Base-by-base conservation (phyloP, 2,888 invertebrate species). In the Andrena hattorfiana region DNA sequence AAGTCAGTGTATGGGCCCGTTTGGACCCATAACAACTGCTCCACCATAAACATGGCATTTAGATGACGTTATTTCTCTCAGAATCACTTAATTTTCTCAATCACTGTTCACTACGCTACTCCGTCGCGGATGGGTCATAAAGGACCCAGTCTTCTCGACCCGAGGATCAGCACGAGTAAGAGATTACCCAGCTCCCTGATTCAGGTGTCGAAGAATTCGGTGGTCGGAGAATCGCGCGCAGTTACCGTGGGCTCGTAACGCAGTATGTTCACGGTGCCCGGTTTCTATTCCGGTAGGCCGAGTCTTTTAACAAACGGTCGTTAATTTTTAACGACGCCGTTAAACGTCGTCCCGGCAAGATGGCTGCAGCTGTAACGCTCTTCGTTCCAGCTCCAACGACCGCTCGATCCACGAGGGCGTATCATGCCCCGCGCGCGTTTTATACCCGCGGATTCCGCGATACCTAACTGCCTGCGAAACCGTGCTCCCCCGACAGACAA, bases 271-370 rank as follows among this genome's bases (percentile, higher is more conserved):
- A 81, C 77, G 59, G 54, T 72, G 80, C 66, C 78, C 68, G 63
- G 86, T 88, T 90, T 91, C 91, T 92, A 92, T 92, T 92, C 92
- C 87, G 86, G 92, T 90, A 90, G 87, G 87, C 74, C 80, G 82
- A 82, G 85, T 85, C 83, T 89, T 91, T 90, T 89, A 92, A 92
- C 91, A 92, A 92, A 92, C 90, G 92, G 85, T 89, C 91, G 92
- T 91, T 92, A 92, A 92, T 83, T 83, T 86, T 92, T 92, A 92
- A 92, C 91, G 91, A 90, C 86, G 91, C 89, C 89, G 89, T 92
- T 92, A 92, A 92, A 89, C 81, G 79, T 81, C 86, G 85, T 79
- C 79, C 81, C 88, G 85, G 90, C 92, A 92, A 92, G 92, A 92
- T 92, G 92, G 92, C 92, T 87, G 90, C 92, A 92, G 92, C 92